A percentile compares a stretch with the other conserved stretches of the same genome.
phyloP scores from a whole-genome alignment of 2,797 vertebrate species.

The Enteromius mattozi region DNA sequence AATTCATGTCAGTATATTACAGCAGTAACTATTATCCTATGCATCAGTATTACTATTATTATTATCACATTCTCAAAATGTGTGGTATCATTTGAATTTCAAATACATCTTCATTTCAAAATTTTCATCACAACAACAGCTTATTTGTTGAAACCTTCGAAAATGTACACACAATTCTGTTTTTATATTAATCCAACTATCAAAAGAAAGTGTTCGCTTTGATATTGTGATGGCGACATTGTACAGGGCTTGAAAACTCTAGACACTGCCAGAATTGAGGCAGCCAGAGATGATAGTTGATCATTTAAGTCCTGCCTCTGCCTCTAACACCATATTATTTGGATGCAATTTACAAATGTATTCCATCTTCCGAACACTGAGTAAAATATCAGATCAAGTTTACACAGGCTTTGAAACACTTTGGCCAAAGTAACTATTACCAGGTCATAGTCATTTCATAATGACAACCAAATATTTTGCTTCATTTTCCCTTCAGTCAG shows the following conservation, averaged over 20 bases:
- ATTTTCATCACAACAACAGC: not conserved
- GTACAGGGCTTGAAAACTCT: constrained; percentile 30
- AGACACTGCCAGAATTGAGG: constrained; percentile 20
- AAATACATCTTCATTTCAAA: not conserved
- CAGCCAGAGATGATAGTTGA: constrained; percentile 36
- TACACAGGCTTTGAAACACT: constrained; percentile 23
- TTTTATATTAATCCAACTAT: constrained; percentile 21
- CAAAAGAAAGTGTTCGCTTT: not conserved
- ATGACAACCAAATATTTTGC: constrained; percentile 14
- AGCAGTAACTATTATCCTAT: not conserved
- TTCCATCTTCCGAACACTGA: constrained; percentile 76
- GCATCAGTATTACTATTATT: not conserved
- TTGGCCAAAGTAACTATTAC: constrained; percentile 33
- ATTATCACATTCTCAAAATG: not conserved
- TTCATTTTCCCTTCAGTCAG: constrained; percentile 20
- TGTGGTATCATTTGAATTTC: not conserved
- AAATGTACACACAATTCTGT: not conserved
- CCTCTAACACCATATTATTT: constrained; percentile 61
- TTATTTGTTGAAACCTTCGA: constrained; percentile 1
- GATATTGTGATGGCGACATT: not conserved
- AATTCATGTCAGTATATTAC: not conserved
- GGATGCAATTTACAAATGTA: constrained; percentile 74
- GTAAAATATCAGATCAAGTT: constrained; percentile 66
- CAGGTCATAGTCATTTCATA: constrained; percentile 34
- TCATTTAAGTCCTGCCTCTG: constrained; percentile 53